These are phyloP conservation scores for Caenorhabditis macrosperma DNA, from an alignment of 2,888 invertebrate genomes.

Conservation along the genomic window DNA sequence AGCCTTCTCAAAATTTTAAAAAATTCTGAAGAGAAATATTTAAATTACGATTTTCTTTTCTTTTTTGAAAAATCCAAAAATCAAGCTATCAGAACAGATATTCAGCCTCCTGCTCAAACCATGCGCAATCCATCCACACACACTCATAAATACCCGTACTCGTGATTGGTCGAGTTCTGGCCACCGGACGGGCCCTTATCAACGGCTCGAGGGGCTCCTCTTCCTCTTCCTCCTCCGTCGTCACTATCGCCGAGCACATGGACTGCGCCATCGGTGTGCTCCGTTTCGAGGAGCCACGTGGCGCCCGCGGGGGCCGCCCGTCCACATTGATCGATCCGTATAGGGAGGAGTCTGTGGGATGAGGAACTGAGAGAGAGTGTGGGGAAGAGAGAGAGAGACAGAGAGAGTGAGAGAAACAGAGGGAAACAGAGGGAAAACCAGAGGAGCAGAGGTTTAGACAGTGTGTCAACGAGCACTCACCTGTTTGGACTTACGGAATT, in stretches of 20 bases:
- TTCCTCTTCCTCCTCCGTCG: conserved; percentile 38
- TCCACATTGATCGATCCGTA: conserved; percentile 32
- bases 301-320: conserved; percentile 34
- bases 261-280: conserved; percentile 58
- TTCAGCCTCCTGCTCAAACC: too few species aligned
- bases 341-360: conserved; percentile 33
- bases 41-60: too few species aligned
- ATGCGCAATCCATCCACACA: too few species aligned
- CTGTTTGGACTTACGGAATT: too few species aligned
- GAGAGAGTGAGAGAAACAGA: background rate
- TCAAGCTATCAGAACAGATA: too few species aligned
- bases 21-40: too few species aligned
- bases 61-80: too few species aligned
- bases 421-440: background rate
- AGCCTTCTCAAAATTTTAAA: too few species aligned
- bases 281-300: conserved; percentile 32
- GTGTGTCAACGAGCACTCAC: too few species aligned
- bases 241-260: conserved; percentile 52
- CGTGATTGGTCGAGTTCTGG: conserved; percentile 17
- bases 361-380: conserved; percentile 5
- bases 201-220: conserved; percentile 21
- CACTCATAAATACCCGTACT: too few species aligned
- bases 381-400: background rate
- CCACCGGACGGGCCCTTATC: conserved; percentile 25
- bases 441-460: too few species aligned